These are phyloP conservation scores for Nomada hirtipes DNA, from an alignment of 2,888 invertebrate genomes.

Conservation along the genomic window DNA sequence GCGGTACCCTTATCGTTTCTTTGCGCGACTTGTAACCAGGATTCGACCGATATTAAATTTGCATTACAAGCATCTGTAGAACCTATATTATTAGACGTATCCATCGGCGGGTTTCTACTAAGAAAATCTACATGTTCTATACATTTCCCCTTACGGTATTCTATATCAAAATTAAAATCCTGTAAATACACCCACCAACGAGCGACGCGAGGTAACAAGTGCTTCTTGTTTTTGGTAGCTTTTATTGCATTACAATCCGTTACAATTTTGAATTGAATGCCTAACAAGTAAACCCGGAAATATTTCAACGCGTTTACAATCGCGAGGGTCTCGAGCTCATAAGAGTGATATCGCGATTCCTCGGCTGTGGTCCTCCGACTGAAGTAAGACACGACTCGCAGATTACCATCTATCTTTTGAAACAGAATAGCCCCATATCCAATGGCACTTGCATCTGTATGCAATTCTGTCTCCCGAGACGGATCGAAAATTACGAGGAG, in stretches of 20 bases:
- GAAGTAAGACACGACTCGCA: not conserved
- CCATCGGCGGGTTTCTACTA: conserved; percentile 62
- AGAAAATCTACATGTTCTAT: conserved; percentile 56
- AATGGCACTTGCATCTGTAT: conserved; percentile 8
- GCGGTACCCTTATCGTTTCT: not conserved
- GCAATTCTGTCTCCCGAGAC: not conserved
- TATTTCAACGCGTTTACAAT: conserved; percentile 42
- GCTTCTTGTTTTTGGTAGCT: not conserved
- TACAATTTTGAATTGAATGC: conserved; percentile 43
- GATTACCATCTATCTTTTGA: conserved; percentile 12
- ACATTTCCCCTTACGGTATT: conserved; percentile 51
- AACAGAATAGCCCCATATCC: conserved; percentile 12
- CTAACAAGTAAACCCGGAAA: conserved; percentile 55
- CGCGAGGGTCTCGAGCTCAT: conserved; percentile 51
- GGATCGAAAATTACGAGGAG: conserved; percentile 20
- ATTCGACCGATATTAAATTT: conserved; percentile 31
- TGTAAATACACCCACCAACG: conserved; percentile 59
- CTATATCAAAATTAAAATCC: conserved; percentile 58
- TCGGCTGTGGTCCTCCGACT: conserved; percentile 1
- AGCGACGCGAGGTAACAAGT: too few species aligned
- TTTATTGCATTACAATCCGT: conserved; percentile 16
- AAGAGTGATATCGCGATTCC: conserved; percentile 40
- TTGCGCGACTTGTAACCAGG: conserved; percentile 57
- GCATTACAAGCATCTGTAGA: not conserved
- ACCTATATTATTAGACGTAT: conserved; percentile 56